phyloP scores from a whole-genome alignment of 2,888 invertebrate species.

The Clostera curtula region DNA sequence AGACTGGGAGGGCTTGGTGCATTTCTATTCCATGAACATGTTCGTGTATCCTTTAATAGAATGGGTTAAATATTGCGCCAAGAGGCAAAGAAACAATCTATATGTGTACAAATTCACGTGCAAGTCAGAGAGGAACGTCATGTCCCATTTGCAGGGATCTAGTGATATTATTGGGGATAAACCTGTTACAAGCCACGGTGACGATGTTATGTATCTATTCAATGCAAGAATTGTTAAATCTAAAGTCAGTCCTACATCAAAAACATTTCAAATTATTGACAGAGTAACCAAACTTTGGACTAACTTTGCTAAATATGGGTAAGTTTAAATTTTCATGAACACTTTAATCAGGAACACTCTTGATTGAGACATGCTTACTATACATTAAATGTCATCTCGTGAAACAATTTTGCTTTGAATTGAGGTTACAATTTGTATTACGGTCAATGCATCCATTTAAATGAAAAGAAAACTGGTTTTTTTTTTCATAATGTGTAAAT shows the following conservation, averaged over 20 bases:
- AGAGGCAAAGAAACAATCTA: constrained; percentile 17
- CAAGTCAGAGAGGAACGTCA: constrained; percentile 31
- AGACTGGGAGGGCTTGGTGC: constrained; percentile 19
- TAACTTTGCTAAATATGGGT: too few relatives aligned
- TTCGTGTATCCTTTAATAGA: constrained; percentile 21
- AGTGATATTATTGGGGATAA: constrained; percentile 11
- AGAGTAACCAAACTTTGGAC: too few relatives aligned
- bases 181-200: constrained; percentile 22
- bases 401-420: too few relatives aligned
- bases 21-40: constrained; percentile 20
- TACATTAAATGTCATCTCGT: too few relatives aligned
- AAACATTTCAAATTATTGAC: too few relatives aligned
- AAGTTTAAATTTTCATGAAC: too few relatives aligned
- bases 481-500: too few relatives aligned
- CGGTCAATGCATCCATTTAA: too few relatives aligned
- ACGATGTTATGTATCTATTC: constrained; percentile 33
- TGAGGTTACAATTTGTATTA: too few relatives aligned
- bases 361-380: too few relatives aligned
- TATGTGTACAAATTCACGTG: constrained; percentile 37
- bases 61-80: constrained; percentile 21
- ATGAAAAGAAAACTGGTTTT: too few relatives aligned
- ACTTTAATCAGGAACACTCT: too few relatives aligned
- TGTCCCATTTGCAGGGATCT: constrained; percentile 10
- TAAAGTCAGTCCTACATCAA: constrained; percentile 16
- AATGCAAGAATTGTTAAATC: constrained; percentile 13